Percentiles rank a stretch among this genome's conserved stretches.
Evolutionary conservation across 2,113 vertebrate species (phyloP).

Genomic region (Saguinus imperator): DNA sequence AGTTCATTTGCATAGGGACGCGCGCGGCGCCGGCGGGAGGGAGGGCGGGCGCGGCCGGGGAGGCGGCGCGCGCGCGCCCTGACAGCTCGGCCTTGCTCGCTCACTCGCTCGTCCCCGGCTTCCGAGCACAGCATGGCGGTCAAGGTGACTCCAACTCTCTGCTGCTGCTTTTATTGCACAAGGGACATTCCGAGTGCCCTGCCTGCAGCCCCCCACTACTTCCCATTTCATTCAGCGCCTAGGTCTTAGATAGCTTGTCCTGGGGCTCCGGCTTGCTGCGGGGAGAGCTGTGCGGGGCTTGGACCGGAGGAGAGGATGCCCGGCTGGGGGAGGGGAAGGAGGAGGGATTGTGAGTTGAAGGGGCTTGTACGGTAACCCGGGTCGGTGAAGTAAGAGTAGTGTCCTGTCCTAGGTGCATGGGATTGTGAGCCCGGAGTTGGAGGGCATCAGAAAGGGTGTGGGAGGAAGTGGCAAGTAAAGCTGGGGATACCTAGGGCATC

Average conservation of each 20-base stretch:
- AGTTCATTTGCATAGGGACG: constrained; percentile 65
- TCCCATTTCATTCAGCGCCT: constrained; percentile 45
- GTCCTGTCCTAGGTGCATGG: neutral
- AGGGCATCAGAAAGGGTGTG: constrained; percentile 1
- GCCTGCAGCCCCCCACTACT: constrained; percentile 13
- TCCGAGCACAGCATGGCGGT: constrained; percentile 94
- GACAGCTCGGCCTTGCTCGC: constrained; percentile 79
- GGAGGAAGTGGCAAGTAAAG: constrained; percentile 52
- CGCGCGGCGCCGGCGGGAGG: constrained; percentile 56
- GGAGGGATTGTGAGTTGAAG: constrained; percentile 34
- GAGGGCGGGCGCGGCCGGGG: constrained; percentile 73
- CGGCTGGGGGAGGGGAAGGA: constrained; percentile 72
- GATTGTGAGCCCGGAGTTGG: constrained; percentile 46
- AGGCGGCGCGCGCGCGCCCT: constrained; percentile 85
- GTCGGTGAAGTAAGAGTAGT: neutral
- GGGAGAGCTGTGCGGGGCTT: constrained; percentile 46
- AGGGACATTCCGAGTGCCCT: constrained; percentile 60
- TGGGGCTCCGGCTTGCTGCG: constrained; percentile 44
- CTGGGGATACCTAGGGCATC: constrained; percentile 55
- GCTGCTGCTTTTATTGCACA: constrained; percentile 70
- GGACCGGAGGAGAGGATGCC: constrained; percentile 71
- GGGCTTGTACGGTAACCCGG: constrained; percentile 29
- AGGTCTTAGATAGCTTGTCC: constrained; percentile 40
- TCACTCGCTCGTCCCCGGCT: constrained; percentile 85
- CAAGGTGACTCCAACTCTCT: constrained; percentile 94